phyloP scores from a whole-genome alignment of 2,113 vertebrate genomes.

The Arvicanthis niloticus region DNA sequence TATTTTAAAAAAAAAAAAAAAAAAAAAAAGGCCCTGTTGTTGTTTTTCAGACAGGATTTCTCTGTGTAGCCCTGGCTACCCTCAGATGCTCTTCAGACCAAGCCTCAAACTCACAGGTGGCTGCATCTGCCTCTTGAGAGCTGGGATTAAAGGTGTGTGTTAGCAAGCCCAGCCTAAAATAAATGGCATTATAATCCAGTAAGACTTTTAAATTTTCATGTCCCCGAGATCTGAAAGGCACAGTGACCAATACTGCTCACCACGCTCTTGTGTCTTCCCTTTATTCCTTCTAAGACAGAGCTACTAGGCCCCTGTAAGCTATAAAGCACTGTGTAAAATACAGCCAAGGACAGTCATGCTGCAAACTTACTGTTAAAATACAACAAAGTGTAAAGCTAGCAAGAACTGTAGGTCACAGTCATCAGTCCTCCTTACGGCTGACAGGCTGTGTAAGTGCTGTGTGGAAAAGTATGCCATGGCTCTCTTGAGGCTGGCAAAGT shows the following conservation, averaged over 20 bases:
- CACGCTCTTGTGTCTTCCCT: conserved; percentile 35
- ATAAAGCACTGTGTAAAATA: background rate
- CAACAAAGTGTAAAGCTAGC: background rate
- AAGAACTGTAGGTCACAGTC: conserved; percentile 11
- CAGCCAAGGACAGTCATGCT: background rate
- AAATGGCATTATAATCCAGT: background rate
- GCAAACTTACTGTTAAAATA: conserved; percentile 31
- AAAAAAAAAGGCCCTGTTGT: background rate
- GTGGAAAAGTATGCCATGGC: background rate
- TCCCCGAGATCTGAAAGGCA: background rate
- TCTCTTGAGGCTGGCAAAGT: background rate
- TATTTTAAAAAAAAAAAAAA: background rate
- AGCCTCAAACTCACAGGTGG: background rate
- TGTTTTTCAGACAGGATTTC: background rate
- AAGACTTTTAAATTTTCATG: background rate
- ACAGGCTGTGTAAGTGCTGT: background rate
- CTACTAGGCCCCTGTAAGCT: conserved; percentile 27
- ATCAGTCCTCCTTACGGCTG: conserved; percentile 1
- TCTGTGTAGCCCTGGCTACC: background rate
- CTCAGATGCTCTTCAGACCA: background rate
- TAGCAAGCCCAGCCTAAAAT: background rate
- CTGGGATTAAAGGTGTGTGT: background rate
- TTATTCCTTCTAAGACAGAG: conserved; percentile 35
- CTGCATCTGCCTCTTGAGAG: background rate
- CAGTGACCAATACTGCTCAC: background rate